Conservation (phyloP, 2,888 invertebrate genomes). For the Lypha dubia region DNA sequence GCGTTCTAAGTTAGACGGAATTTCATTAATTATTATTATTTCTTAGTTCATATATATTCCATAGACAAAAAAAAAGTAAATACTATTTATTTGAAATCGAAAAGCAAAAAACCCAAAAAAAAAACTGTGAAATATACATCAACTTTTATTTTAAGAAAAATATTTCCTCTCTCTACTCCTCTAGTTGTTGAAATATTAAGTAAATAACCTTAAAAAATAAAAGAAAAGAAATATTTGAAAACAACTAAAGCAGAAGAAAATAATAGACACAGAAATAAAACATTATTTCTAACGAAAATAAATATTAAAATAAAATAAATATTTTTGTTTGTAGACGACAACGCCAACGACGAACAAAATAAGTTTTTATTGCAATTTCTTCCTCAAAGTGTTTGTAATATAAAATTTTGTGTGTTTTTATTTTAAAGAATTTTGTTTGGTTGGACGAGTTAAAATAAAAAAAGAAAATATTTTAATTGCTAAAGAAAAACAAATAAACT, state of each 20-base stretch:
- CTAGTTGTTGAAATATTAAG: slow-evolving; percentile 69
- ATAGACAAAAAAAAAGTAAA: slow-evolving; percentile 68
- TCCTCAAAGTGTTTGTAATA: background rate
- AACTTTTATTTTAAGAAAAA: slow-evolving; percentile 35
- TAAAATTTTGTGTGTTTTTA: background rate
- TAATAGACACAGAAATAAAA: slow-evolving; percentile 32
- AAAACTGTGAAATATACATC: slow-evolving; percentile 29
- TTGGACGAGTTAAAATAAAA: background rate
- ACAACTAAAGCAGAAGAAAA: slow-evolving; percentile 19
- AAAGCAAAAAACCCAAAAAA: too few species aligned
- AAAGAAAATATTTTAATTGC: background rate
- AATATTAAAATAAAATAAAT: slow-evolving; percentile 13
- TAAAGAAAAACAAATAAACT: slow-evolving; percentile 32
- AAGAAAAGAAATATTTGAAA: slow-evolving; percentile 42
- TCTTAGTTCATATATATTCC: slow-evolving; percentile 25
- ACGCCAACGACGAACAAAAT: too few species aligned
- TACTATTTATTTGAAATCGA: slow-evolving; percentile 1
- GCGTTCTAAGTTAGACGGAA: slow-evolving; percentile 69
- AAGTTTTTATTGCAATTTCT: background rate
- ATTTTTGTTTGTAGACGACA: background rate
- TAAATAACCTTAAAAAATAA: slow-evolving; percentile 75
- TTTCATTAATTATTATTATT: slow-evolving; percentile 25
- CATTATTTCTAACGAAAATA: slow-evolving; percentile 16
- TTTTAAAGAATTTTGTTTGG: background rate
- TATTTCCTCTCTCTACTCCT: slow-evolving; percentile 67